phyloP scores from a whole-genome alignment of 2,888 invertebrate species.

The Cerastis rubricosa region DNA sequence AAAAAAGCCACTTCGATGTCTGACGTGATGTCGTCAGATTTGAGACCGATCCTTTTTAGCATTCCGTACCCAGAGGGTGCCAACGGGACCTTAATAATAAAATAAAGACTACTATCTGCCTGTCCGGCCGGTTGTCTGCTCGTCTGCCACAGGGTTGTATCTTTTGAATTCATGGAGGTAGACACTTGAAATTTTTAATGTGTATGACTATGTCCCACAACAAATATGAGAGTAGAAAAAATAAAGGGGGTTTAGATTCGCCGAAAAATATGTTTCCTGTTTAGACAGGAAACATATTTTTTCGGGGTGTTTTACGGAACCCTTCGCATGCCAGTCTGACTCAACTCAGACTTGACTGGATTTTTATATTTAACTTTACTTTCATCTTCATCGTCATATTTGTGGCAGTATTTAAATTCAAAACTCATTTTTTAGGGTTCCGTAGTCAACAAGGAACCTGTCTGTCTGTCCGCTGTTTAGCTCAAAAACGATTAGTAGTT shows the following conservation, averaged over 20 bases:
- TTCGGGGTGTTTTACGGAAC: background rate
- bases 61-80: background rate
- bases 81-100: background rate
- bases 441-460: too few species aligned
- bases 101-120: background rate
- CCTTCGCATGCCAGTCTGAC: background rate
- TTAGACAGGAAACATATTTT: background rate
- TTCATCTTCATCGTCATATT: background rate
- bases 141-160: background rate
- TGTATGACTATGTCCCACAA: background rate
- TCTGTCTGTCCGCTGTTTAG: too few species aligned
- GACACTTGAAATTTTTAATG: background rate
- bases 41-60: constrained; percentile 20
- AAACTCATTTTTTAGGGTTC: too few species aligned
- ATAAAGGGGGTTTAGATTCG: background rate
- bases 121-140: background rate
- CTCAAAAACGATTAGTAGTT: too few species aligned
- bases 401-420: too few species aligned
- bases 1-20: constrained; percentile 59
- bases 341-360: background rate
- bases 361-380: background rate
- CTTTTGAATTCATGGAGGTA: background rate
- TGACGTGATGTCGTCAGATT: constrained; percentile 45
- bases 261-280: too few species aligned
- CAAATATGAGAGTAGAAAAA: background rate